phyloP scores from a whole-genome alignment of 2,888 invertebrate species.

The Heliconius sara region DNA sequence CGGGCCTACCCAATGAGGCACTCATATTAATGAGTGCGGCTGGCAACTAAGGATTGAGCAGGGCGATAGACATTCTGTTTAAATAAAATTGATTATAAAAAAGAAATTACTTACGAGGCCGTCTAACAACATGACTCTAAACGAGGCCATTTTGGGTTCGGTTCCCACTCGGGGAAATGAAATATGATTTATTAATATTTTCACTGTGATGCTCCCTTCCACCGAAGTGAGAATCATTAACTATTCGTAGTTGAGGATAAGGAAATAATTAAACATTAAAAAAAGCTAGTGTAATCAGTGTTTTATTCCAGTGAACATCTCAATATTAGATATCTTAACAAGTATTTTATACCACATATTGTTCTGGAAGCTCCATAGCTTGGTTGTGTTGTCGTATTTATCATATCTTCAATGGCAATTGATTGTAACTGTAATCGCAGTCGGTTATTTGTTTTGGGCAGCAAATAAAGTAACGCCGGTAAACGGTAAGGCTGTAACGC shows the following conservation, averaged over 20 bases:
- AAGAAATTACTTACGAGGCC: too few relatives aligned
- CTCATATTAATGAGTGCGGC: too few relatives aligned
- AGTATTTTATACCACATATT: constrained; percentile 61
- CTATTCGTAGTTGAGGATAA: neutral
- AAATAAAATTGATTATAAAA: too few relatives aligned
- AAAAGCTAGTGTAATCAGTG: neutral
- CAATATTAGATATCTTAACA: constrained; percentile 55
- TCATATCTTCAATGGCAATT: constrained; percentile 55
- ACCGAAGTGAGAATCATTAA: too few relatives aligned
- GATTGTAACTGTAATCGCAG: constrained; percentile 64
- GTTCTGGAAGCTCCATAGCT: constrained; percentile 61
- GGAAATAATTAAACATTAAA: neutral
- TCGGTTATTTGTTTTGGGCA: constrained; percentile 75
- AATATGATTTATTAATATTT: too few relatives aligned
- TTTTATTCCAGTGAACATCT: constrained; percentile 62
- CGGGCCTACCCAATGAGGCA: too few relatives aligned
- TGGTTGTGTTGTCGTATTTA: constrained; percentile 51
- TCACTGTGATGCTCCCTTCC: too few relatives aligned
- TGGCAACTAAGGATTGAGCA: too few relatives aligned
- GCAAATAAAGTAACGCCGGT: constrained; percentile 56
- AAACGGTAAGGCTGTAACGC: constrained; percentile 30
- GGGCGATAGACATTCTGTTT: too few relatives aligned
- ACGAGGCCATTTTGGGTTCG: too few relatives aligned
- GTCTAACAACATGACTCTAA: too few relatives aligned
- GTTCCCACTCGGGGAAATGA: too few relatives aligned